Evolutionary conservation across 2,888 invertebrate species (phyloP).

Genomic region (Drosophila paranaensis): DNA sequence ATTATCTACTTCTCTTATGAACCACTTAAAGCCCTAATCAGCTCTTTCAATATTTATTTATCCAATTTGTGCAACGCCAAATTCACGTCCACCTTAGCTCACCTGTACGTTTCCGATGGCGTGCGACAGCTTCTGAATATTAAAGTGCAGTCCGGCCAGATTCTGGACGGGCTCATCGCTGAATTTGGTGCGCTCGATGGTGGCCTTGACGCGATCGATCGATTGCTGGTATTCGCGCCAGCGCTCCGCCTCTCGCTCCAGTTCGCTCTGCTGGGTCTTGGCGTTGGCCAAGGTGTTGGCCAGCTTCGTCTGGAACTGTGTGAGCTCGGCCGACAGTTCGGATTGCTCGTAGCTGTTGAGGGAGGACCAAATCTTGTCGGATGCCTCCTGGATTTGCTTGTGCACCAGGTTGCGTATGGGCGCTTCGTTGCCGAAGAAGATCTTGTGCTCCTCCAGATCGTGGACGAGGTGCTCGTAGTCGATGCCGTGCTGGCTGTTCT

Average conservation of each 20-base stretch:
- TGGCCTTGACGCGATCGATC: constrained; percentile 91
- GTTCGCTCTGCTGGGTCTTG: constrained; percentile 90
- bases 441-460: constrained; percentile 94
- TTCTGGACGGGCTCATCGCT: constrained; percentile 92
- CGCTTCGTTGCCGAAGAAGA: constrained; percentile 92
- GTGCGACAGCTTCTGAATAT: constrained; percentile 92
- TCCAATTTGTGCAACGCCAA: background rate
- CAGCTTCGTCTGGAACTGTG: constrained; percentile 91
- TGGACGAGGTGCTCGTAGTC: constrained; percentile 93
- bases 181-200: constrained; percentile 90
- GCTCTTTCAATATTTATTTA: background rate
- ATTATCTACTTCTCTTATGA: too few relatives aligned
- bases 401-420: constrained; percentile 92
- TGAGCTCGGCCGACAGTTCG: constrained; percentile 92
- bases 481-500: constrained; percentile 92
- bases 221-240: constrained; percentile 94
- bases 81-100: constrained; percentile 82
- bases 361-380: constrained; percentile 95
- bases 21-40: background rate
- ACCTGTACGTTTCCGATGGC: constrained; percentile 90
- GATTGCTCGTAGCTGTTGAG: constrained; percentile 92
- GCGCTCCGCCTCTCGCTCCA: constrained; percentile 93
- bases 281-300: constrained; percentile 94
- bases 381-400: constrained; percentile 92
- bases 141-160: constrained; percentile 92